phyloP scores from a whole-genome alignment of 2,113 vertebrate species.

The Ptilorrhoa leucosticta region DNA sequence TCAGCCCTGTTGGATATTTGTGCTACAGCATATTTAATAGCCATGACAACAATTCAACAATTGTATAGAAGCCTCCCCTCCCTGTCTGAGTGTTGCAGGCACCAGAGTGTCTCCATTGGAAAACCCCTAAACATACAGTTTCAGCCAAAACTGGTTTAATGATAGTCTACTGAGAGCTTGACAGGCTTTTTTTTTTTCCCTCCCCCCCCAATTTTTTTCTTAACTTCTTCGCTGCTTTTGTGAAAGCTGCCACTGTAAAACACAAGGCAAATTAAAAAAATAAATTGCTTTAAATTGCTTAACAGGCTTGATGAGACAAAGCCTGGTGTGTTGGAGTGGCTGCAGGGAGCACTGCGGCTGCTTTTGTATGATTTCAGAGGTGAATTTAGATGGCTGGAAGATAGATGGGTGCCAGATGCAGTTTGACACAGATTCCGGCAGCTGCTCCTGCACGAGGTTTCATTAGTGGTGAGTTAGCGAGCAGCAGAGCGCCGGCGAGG shows the following conservation, averaged over 20 bases:
- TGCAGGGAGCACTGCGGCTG: slow-evolving; percentile 55
- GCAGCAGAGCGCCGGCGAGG: slow-evolving; percentile 57
- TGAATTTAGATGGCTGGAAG: slow-evolving; percentile 76
- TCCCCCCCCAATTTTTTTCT: not conserved
- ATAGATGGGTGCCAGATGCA: slow-evolving; percentile 82
- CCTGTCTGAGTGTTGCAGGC: slow-evolving; percentile 68
- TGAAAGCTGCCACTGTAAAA: slow-evolving; percentile 51
- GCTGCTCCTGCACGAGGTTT: slow-evolving; percentile 73
- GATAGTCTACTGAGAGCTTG: slow-evolving; percentile 63
- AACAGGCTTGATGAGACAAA: slow-evolving; percentile 72
- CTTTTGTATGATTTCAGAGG: slow-evolving; percentile 74
- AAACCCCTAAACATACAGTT: slow-evolving; percentile 66
- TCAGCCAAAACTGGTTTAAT: slow-evolving; percentile 70
- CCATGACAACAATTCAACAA: slow-evolving; percentile 80
- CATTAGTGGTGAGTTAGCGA: slow-evolving; percentile 61
- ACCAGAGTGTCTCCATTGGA: slow-evolving; percentile 74
- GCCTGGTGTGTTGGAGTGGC: slow-evolving; percentile 66
- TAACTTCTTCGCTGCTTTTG: not conserved
- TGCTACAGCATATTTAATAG: slow-evolving; percentile 73
- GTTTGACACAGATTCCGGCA: slow-evolving; percentile 76
- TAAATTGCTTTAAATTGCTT: slow-evolving; percentile 66
- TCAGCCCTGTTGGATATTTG: slow-evolving; percentile 62
- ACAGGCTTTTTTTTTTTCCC: not conserved
- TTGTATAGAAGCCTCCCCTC: slow-evolving; percentile 72
- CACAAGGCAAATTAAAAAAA: slow-evolving; percentile 57